Percentiles rank a stretch among this genome's conserved stretches.
phyloP scores from a whole-genome alignment of 2,797 vertebrate genomes.

The Lagorchestes hirsutus region DNA sequence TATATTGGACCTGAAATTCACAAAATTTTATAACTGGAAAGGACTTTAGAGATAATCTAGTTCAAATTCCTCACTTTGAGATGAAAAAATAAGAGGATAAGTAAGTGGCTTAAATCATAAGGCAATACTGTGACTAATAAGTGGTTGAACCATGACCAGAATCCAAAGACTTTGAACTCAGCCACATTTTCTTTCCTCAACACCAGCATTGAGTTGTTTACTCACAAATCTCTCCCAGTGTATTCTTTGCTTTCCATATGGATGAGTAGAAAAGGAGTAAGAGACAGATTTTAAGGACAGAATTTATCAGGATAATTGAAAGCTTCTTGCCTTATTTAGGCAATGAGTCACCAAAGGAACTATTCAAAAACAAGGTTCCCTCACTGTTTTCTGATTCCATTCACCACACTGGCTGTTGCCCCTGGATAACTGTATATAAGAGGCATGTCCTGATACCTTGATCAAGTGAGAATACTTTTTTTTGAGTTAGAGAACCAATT shows the following conservation, averaged over 20 bases:
- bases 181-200: background rate
- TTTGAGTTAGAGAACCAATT: background rate
- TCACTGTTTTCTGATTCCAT: slow-evolving; percentile 31
- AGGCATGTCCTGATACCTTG: background rate
- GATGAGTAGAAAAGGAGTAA: background rate
- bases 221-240: background rate
- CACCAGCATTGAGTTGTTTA: background rate
- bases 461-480: background rate
- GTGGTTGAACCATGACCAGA: background rate
- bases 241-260: background rate
- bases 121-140: background rate
- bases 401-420: background rate
- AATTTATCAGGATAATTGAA: slow-evolving; percentile 6
- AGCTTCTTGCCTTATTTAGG: slow-evolving; percentile 10
- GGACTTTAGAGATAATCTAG: background rate
- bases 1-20: too few species aligned
- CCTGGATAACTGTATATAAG: background rate
- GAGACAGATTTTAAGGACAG: background rate
- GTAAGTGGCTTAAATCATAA: background rate
- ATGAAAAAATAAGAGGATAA: background rate
- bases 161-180: background rate
- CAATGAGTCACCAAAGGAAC: slow-evolving; percentile 33
- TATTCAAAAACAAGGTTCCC: background rate
- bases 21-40: background rate
- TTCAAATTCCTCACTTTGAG: background rate